Evolutionary conservation across 2,113 vertebrate species (phyloP), one percentile per base, ranked within the genome.

Genomic region (Menidia beryllina): DNA sequence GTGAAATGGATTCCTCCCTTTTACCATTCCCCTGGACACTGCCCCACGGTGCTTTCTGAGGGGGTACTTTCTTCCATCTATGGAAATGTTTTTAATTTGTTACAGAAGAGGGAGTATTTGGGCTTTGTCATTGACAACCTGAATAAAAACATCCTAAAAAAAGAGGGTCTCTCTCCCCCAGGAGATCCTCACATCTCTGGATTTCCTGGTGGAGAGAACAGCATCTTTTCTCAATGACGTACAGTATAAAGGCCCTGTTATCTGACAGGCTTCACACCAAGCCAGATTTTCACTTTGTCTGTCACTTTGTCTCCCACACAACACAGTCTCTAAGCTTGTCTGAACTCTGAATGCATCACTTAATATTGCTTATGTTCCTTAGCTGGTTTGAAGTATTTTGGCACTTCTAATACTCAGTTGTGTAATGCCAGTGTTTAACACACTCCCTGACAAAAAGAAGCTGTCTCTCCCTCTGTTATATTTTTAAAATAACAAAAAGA

Each of bases 251-350:
- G 15, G 61, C 20, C 25, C 70, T 80, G 54, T 79, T 70, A 79
- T 85, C 59, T 79, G 79, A 72, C 77, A 77, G 59, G 24, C 27
- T 47, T 75, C 71, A 51, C 72, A 61, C 62, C 69, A 67, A 60
- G 69, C 72, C 72, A 63, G 60, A 54, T 66, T 83, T 79, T 77
- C 56, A 62, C 71, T 77, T 73, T 60, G 30, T 61, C 59, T 82
- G 73, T 63, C 81, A 75, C 64, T 72, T 43, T 47, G 25, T 69
- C 69, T 81, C 56, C n/a, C 30, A 78, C 58, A 56, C 58, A 66
- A 24, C 48, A n/a, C 25, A 14, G 11, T 54, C 56, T n/a, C 24
- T 50, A 58, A 55, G 38, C 38, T 39, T 27, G 11, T 24, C 56
- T 53, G 19, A 72, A 78, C 57, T 53, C 75, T 55, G 43, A 34